Conservation (phyloP, 2,888 invertebrate species). For the Phragmatobia fuliginosa region DNA sequence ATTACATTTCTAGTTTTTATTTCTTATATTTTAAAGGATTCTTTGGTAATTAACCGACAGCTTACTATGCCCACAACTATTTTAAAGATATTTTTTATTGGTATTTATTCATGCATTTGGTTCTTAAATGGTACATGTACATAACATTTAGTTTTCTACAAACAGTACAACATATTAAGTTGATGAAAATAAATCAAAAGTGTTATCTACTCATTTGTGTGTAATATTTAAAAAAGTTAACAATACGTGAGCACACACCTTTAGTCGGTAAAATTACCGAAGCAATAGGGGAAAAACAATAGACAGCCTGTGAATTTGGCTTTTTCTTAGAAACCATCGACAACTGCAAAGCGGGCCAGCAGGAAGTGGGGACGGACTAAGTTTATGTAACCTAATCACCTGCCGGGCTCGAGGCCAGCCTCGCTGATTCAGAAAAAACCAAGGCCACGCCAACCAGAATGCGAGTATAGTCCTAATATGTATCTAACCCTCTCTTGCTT, state of each 20-base stretch:
- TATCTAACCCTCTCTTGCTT: constrained; percentile 74
- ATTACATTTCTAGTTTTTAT: constrained; percentile 73
- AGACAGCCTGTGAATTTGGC: constrained; percentile 75
- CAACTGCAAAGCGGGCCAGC: constrained; percentile 83
- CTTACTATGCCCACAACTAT: constrained; percentile 52
- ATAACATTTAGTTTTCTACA: not conserved
- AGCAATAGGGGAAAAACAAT: constrained; percentile 77
- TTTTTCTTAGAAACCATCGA: constrained; percentile 82
- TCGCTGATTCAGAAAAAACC: constrained; percentile 78
- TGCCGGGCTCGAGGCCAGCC: constrained; percentile 79
- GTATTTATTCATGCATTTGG: constrained; percentile 22
- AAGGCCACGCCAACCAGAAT: constrained; percentile 79
- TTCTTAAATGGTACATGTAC: not conserved
- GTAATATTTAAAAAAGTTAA: not conserved
- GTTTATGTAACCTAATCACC: constrained; percentile 87
- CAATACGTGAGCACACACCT: constrained; percentile 53
- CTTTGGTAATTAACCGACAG: constrained; percentile 58
- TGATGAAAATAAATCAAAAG: not conserved
- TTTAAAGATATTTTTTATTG: constrained; percentile 45
- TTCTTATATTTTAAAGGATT: constrained; percentile 62
- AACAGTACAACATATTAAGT: not conserved
- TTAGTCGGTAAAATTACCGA: constrained; percentile 69
- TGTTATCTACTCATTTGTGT: not conserved
- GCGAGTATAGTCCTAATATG: constrained; percentile 72
- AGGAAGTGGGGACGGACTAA: constrained; percentile 84